Base-by-base conservation (phyloP, 2,888 invertebrate species). In the Eupithecia insigniata region DNA sequence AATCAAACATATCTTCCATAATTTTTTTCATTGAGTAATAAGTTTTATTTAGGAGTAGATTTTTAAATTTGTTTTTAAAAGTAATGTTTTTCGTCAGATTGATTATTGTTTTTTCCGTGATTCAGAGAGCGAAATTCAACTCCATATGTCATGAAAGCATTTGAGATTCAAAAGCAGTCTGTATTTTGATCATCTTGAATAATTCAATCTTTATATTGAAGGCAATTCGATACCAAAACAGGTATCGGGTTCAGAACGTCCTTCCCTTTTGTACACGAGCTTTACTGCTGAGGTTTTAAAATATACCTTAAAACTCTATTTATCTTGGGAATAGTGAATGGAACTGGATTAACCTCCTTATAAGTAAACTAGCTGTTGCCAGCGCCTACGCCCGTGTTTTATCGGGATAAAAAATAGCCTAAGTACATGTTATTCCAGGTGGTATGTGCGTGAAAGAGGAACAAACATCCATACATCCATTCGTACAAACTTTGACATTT, bases 161-260 rank as follows among this genome's bases (percentile, higher is more conserved):
- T 55, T 43, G 43, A 16, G 43, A 69, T 73, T 67, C 58, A 70
- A 70, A 67, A 46, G 58, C 60, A 67, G 70, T 58, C 69, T 58
- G 72, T 70, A 70, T 73, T 70, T 70, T 73, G 67, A 70, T 67
- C 67, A 58, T n/a, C 51, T 46, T 73, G 67, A 70, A 70, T 73
- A 65, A 70, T 73, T 73, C 67, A 73, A 70, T 30, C 26, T 39
- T 67, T 66, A 68, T 74, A 74, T 71, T 64, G 36, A 65, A 72
- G 71, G 71, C 65, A 65, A 74, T 74, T 65, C 60, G 71, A 71
- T 69, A 69, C 71, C 58, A 58, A 73, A 70, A 64, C 70, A 69
- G 68, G 60, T 60, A 60, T 60, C 60, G 60, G 30, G 28, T 60
- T 30, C 30, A 18, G 22, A 7, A 60, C 30, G 60, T 18, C 18